Percentiles rank a stretch among this genome's conserved stretches.
Conservation (phyloP, 2,113 vertebrate genomes). For the Periophthalmus modestus region DNA sequence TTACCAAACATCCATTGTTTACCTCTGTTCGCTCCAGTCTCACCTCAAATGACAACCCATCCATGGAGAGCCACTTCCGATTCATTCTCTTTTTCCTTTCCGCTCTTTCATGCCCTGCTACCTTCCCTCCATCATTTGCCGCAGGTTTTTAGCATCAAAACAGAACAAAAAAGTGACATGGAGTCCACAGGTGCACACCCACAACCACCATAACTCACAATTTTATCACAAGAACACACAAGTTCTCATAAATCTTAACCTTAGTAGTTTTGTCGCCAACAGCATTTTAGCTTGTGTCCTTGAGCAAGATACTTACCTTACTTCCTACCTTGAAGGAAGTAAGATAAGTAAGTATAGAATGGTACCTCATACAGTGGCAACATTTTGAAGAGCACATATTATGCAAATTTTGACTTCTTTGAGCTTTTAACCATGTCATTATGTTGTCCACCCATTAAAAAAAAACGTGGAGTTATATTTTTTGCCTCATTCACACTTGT, state of each 20-base stretch:
- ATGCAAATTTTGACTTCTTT: no score
- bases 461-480: no score
- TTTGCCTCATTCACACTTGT: no score
- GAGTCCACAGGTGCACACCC: slow-evolving; percentile 1
- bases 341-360: no score
- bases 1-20: slow-evolving; percentile 71
- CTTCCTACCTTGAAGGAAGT: no score
- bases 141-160: slow-evolving; percentile 9
- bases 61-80: slow-evolving; percentile 68
- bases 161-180: slow-evolving; percentile 43
- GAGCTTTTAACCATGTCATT: no score
- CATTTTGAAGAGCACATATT: no score
- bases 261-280: no score
- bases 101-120: slow-evolving; percentile 33
- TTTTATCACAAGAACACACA: neutral
- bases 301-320: no score
- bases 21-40: slow-evolving; percentile 74
- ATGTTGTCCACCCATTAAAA: no score
- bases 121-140: slow-evolving; percentile 11
- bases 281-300: no score
- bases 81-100: slow-evolving; percentile 42
- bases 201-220: neutral
- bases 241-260: neutral
- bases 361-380: no score
- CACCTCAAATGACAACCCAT: slow-evolving; percentile 77